phyloP scores from a whole-genome alignment of 2,888 invertebrate genomes.

The Orchesellides sinensis region DNA sequence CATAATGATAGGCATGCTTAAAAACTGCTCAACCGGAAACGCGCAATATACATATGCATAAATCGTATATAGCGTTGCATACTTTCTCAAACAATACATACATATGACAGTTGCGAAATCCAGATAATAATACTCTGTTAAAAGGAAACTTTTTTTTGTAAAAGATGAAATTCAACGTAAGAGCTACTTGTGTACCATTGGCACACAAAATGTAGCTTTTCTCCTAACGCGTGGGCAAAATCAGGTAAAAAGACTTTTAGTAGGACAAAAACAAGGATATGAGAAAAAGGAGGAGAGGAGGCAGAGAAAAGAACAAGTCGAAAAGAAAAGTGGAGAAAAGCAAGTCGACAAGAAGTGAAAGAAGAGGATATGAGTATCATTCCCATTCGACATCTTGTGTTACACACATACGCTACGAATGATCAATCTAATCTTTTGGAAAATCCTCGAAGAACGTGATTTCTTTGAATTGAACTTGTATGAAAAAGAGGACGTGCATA shows the following conservation, averaged over 20 bases:
- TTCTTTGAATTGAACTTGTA: constrained; percentile 57
- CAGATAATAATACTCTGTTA: too few species aligned
- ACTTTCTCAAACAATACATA: too few species aligned
- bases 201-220: too few species aligned
- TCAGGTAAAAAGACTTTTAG: constrained; percentile 14
- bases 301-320: constrained; percentile 12
- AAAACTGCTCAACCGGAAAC: too few species aligned
- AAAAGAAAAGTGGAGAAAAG: constrained; percentile 50
- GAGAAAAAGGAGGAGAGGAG: constrained; percentile 28
- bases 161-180: too few species aligned
- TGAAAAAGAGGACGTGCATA: neutral
- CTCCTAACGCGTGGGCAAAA: too few species aligned
- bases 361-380: constrained; percentile 61
- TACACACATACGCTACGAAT: constrained; percentile 53
- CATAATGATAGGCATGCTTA: too few species aligned
- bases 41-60: too few species aligned
- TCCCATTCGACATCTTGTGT: constrained; percentile 48
- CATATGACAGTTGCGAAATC: too few species aligned
- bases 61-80: too few species aligned
- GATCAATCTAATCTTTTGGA: constrained; percentile 72
- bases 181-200: too few species aligned
- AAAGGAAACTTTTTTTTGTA: too few species aligned
- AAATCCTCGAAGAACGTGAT: constrained; percentile 68
- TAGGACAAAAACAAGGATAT: constrained; percentile 25
- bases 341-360: constrained; percentile 49